These are phyloP conservation scores for Potorous gilbertii DNA, from an alignment of 2,797 vertebrate genomes.

Conservation along the genomic window DNA sequence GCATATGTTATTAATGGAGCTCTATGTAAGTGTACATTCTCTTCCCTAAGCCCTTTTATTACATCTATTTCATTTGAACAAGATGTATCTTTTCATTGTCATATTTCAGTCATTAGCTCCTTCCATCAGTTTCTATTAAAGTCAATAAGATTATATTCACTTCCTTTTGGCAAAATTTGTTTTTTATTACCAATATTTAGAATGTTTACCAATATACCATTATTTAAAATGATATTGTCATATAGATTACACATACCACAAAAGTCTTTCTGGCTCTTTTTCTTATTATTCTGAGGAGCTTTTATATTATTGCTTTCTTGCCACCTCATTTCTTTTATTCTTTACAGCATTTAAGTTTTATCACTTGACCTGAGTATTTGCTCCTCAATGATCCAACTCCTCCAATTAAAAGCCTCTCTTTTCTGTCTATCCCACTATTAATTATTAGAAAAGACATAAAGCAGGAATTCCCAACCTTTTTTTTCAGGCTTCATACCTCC, in stretches of 20 bases:
- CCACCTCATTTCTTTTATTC: not conserved
- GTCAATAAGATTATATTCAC: not conserved
- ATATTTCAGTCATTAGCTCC: not conserved
- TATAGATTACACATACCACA: not conserved
- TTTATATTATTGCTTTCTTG: not conserved
- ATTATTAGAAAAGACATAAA: not conserved
- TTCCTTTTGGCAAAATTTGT: not conserved
- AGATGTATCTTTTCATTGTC: not conserved
- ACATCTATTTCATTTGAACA: not conserved
- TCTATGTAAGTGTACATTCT: not conserved
- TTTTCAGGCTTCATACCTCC: not conserved
- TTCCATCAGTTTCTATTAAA: not conserved
- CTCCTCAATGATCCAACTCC: not conserved
- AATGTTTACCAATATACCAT: not conserved
- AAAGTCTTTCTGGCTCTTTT: not conserved
- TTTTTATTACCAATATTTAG: not conserved
- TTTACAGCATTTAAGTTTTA: not conserved
- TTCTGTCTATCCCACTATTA: not conserved
- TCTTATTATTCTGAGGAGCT: not conserved
- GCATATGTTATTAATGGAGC: not conserved
- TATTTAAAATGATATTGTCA: not conserved
- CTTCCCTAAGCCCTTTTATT: not conserved
- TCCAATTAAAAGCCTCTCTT: not conserved
- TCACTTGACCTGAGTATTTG: not conserved
- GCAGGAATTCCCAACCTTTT: not conserved